These are phyloP conservation scores for Saccopteryx leptura DNA, from an alignment of 2,113 vertebrate genomes.

Conservation along the genomic window DNA sequence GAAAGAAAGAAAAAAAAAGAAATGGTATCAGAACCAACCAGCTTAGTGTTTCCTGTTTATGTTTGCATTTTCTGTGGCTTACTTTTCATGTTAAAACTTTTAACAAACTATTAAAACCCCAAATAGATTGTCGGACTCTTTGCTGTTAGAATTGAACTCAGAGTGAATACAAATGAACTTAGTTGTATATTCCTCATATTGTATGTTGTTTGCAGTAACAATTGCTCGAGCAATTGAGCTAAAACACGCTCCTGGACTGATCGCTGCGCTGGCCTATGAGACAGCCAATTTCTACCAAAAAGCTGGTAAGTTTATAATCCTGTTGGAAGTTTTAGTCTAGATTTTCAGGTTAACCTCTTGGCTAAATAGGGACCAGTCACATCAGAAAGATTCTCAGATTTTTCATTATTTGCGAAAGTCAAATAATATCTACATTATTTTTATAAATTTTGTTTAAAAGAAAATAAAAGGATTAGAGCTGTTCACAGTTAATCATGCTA, in stretches of 20 bases:
- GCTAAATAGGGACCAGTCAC: neutral
- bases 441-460: neutral
- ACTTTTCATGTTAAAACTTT: conserved; percentile 10
- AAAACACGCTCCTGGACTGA: conserved; percentile 95
- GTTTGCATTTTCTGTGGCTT: conserved; percentile 22
- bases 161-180: neutral
- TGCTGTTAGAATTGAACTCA: neutral
- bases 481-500: neutral
- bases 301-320: conserved; percentile 91
- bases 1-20: too few relatives aligned
- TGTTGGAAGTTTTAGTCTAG: conserved; percentile 27
- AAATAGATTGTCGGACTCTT: neutral
- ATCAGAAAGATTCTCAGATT: neutral
- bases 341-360: neutral
- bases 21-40: neutral
- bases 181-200: neutral
- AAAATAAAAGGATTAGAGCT: neutral
- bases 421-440: neutral
- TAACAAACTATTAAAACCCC: conserved; percentile 6
- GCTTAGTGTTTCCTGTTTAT: neutral
- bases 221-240: conserved; percentile 98
- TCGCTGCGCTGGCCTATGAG: conserved; percentile 96
- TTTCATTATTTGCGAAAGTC: conserved; percentile 20
- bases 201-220: conserved; percentile 91
- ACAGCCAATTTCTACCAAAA: conserved; percentile 98